Conservation (phyloP, 2,113 vertebrate species). For the Ranitomeya variabilis region DNA sequence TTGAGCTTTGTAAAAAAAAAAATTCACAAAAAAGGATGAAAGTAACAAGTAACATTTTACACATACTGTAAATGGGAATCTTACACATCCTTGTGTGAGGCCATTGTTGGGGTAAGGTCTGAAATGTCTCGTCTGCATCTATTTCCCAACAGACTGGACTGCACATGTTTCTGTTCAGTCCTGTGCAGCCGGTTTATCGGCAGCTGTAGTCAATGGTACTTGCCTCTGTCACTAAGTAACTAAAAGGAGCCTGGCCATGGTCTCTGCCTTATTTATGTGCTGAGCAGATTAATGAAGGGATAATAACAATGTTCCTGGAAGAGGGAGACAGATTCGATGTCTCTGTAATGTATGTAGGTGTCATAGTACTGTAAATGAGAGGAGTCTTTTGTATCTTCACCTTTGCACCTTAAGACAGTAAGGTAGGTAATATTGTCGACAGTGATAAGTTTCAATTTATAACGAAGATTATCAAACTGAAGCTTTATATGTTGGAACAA, state of each 20-base stretch:
- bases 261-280: slow-evolving; percentile 38
- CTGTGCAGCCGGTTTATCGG: background rate
- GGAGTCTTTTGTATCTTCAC: background rate
- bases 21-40: too few species aligned
- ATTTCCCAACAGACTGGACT: slow-evolving; percentile 48
- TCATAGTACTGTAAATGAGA: background rate
- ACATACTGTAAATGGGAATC: background rate
- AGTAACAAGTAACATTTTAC: too few species aligned
- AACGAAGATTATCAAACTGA: background rate
- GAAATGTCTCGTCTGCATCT: slow-evolving; percentile 35
- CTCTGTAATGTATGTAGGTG: slow-evolving; percentile 1
- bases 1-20: too few species aligned
- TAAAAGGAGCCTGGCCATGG: slow-evolving; percentile 52
- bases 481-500: background rate
- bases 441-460: background rate
- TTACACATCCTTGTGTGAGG: background rate
- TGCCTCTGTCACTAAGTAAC: slow-evolving; percentile 67
- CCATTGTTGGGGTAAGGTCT: too few species aligned
- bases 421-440: background rate
- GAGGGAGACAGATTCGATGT: background rate
- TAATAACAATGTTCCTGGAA: background rate
- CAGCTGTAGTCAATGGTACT: slow-evolving; percentile 49
- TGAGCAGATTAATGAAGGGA: slow-evolving; percentile 25
- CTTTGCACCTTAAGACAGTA: background rate
- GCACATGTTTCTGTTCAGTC: background rate